A percentile compares a stretch with the other conserved stretches of the same genome.
These are phyloP conservation scores for Momotus momota DNA, from an alignment of 2,797 vertebrate genomes.

Conservation along the genomic window DNA sequence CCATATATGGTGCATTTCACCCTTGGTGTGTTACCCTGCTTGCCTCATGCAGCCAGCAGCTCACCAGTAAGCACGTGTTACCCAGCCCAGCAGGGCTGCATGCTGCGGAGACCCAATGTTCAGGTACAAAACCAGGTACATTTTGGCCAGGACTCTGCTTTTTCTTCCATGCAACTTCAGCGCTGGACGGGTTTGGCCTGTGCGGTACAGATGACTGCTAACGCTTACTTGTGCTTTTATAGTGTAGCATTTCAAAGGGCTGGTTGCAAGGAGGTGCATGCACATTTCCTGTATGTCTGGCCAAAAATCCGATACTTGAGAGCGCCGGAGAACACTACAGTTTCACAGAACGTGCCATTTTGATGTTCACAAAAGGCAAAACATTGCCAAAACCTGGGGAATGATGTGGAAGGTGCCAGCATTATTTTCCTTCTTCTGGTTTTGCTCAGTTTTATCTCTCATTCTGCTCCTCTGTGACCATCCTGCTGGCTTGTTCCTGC, in stretches of 20 bases:
- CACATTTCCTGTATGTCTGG: constrained; percentile 56
- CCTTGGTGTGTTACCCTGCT: accelerated
- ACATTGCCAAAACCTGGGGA: neutral
- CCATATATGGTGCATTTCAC: constrained; percentile 65
- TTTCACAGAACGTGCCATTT: neutral
- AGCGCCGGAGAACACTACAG: neutral
- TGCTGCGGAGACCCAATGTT: neutral
- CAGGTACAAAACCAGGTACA: neutral
- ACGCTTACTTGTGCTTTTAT: neutral
- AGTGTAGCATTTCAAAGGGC: constrained; percentile 49
- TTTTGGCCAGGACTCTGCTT: neutral
- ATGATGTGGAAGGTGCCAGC: neutral
- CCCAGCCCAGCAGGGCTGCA: accelerated
- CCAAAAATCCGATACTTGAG: constrained; percentile 34
- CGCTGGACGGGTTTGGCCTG: neutral
- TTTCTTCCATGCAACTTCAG: neutral
- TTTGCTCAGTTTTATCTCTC: neutral
- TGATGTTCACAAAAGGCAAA: constrained; percentile 1
- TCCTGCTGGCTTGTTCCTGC: neutral
- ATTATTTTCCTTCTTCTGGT: neutral
- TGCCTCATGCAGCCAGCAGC: neutral
- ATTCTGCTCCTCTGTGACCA: accelerated
- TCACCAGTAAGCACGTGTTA: accelerated
- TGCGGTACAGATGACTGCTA: neutral
- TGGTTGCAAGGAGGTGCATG: constrained; percentile 27